Base-by-base conservation (phyloP, 1,140 invertebrate species). In the Copidosoma floridanum region DNA sequence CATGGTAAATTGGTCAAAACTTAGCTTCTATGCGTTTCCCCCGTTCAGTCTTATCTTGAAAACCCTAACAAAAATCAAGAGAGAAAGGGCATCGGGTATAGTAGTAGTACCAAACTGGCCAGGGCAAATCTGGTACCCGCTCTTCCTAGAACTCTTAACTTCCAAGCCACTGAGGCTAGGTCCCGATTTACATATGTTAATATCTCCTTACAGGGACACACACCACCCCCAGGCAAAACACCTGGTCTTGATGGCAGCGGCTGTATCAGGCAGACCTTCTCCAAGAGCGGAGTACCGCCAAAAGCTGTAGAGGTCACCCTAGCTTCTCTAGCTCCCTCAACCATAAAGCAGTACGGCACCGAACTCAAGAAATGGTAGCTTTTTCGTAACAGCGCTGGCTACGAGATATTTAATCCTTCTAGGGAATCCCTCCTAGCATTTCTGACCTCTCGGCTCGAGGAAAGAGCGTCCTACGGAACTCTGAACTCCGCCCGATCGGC, bases 311-410 rank as follows among this genome's bases (percentile, higher is more conserved):
- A 63, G 53, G 26, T 64, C 27, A 29, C 62, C 5, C 8, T 54
- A 10, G 37, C 58, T 18, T 64, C 62, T n/a, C 27, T 64, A 23
- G 53, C 58, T 10, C 29, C 57, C 11, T 51, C 43, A 14, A 61
- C 65, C 14, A 29, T 46, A 4, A 66, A 59, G 46, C 62, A 64
- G 16, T 66, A 66, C 27, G 55, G 41, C 16, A 56, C 56, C 3
- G 62, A 51, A 8, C 50, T 51, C 3, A 51, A 52, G 23, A 7
- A 4, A 11, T 66, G 58, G 59, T n/a, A n/a, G n/a, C 5, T 35
- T n/a, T 51, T 20, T 32, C 6, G 3, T 5, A 47, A 20, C 3
- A n/a, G 4, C 12, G 1, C 12, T 23, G 12, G 18, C 12, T 10
- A 38, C 5, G 24, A 23, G 0, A 14, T 44, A 24, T 18, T 21